Base-by-base conservation (phyloP, 2,888 invertebrate species). In the Pristionchus mayeri region DNA sequence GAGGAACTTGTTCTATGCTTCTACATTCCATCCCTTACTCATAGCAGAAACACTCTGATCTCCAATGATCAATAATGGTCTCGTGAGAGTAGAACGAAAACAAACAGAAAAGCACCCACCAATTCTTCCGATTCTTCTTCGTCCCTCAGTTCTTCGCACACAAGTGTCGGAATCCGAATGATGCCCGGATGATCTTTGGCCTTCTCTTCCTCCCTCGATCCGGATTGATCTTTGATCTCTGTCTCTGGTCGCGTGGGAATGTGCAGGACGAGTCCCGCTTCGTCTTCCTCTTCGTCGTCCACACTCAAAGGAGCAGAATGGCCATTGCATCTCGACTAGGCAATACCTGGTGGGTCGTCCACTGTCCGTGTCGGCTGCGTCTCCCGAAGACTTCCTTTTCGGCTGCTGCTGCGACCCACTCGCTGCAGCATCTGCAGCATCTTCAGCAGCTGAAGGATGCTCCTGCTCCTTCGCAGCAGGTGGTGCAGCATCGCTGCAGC, bases 71-170 rank as follows among this genome's bases (percentile, higher is more conserved):
- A 13, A 44, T 44, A 9, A 13, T 21, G 4, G 54, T 54, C 48
- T 11, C 48, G 54, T n/a, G 54, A n/a, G 4, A 54, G 21, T 16
- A 7, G n/a, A 54, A 54, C 4, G 21, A 54, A 54, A 54, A 54
- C 21, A 44, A 44, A 54, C 7, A 54, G 21, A 16, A 54, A 54
- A 44, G 44, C 13, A 9, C 44, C 44, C 44, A 44, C 44, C 44
- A 44, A 9, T 9, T 44, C 44, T 6, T 54, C 80, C 27, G 54
- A 52, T 40, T 48, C 80, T n/a, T 80, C 80, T 16, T 80, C 80
- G 16, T 82, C 82, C 30, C 48, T 63, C 37, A 37, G 24, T 27
- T 82, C 82, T 48, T 82, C 82, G 50, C 67, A 82, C 27, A 82
- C 67, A n/a, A 82, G 82, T 9, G 82, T 82, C 18, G 82, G 82